Base-by-base conservation (phyloP, 1,140 invertebrate genomes). In the Ips nitidus region DNA sequence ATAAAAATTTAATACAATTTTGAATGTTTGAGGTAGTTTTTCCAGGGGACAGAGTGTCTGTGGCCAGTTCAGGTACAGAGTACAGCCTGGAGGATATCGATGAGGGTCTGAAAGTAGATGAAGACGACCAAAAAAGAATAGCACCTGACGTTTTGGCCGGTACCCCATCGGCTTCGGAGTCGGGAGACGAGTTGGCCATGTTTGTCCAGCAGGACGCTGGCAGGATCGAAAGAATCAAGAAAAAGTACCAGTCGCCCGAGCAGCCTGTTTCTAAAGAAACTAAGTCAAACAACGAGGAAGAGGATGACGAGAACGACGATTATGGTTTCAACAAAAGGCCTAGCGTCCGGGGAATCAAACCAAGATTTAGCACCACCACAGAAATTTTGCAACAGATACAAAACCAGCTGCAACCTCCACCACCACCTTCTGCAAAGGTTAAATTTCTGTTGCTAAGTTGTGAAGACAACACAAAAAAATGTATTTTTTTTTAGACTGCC, bases 321-420 rank as follows among this genome's bases (percentile, higher is more conserved):
- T 94, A 95, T 71, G 94, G 93, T 3, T 95, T 96, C 78, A 91
- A 92, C 75, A 84, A 91, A n/a, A 83, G 94, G 4, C 93, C 94
- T 0, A 92, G 92, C 0, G 93, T 95, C 1, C 84, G 92, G 0
- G 90, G 89, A 0, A 90, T 90, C 45, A 89, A 89, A 73, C 86
- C 87, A 0, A 84, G 90, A 45, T 90, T 92, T 55, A 90, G 91
- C 40, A 88, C 90, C 0, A 92, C 91, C 0, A 90, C 89, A 47
- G 91, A 94, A 75, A 92, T 93, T 6, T 80, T 94, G 0, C 89
- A 93, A 72, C 90, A 93, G 71, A 91, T 91, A 84, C 90, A 91
- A 78, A 86, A 86, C 56, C 89, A 91, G 74, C 63, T 86, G 61
- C 75, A 83, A 75, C 79, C 83, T 1, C 83, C 85, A 2, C 78